Evolutionary conservation across 37 sponge, comb jelly and placozoan species (phyloP).

Genomic region (Chondrilla cf. caribensis): DNA sequence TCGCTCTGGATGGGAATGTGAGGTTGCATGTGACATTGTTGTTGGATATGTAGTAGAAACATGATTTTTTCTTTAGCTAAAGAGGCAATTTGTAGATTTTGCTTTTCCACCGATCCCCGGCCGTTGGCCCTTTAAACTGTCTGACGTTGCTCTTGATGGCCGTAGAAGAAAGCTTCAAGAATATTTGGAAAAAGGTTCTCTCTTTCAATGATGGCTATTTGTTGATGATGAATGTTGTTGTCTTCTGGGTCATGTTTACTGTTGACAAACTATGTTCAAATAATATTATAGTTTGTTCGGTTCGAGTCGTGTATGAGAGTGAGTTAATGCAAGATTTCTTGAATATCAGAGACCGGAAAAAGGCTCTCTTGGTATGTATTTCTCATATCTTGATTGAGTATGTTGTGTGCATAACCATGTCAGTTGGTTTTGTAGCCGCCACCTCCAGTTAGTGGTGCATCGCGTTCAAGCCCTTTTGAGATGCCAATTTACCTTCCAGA

Average conservation of each 20-base stretch:
- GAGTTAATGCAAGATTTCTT: constrained; percentile 85
- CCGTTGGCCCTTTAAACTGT: constrained; percentile 89
- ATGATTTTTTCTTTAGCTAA: constrained; percentile 54
- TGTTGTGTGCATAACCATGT: not conserved
- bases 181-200: constrained; percentile 82
- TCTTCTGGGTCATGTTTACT: constrained; percentile 51
- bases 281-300: constrained; percentile 58
- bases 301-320: constrained; percentile 70
- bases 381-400: not conserved
- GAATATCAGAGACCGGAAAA: not conserved
- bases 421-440: not conserved
- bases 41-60: not conserved
- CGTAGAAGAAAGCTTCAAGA: constrained; percentile 84
- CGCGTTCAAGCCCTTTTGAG: constrained; percentile 17
- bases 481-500: constrained; percentile 47
- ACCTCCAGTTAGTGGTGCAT: not conserved
- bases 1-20: constrained; percentile 70
- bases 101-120: constrained; percentile 92
- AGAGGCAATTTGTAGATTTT: constrained; percentile 80
- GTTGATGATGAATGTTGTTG: constrained; percentile 7
- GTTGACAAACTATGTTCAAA: too few relatives aligned
- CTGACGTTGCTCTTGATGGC: constrained; percentile 80
- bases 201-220: not conserved
- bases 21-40: constrained; percentile 9
- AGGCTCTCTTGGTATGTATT: too few relatives aligned